phyloP scores from a whole-genome alignment of 1,140 invertebrate species.

The Drosophila tristis region DNA sequence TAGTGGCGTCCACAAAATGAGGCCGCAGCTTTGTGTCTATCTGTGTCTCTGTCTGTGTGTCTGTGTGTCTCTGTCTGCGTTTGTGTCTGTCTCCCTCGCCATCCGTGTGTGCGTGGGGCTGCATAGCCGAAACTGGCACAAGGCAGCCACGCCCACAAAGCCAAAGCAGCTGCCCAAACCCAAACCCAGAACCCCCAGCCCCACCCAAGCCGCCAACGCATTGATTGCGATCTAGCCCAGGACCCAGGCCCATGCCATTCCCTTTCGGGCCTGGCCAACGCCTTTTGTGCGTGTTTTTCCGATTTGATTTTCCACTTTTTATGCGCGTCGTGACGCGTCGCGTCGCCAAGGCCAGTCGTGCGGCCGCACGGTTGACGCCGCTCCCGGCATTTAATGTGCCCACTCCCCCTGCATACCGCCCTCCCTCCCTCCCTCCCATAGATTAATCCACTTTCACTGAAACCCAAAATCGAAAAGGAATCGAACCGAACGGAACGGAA shows the following conservation, averaged over 20 bases:
- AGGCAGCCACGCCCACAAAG: slow-evolving; percentile 65
- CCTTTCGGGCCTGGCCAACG: slow-evolving; percentile 33
- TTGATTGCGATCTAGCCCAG: slow-evolving; percentile 36
- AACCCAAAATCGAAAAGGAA: slow-evolving; percentile 23
- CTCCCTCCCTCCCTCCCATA: neutral
- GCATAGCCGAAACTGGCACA: slow-evolving; percentile 69
- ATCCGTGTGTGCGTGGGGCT: slow-evolving; percentile 35
- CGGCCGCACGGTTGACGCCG: neutral
- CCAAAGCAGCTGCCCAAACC: slow-evolving; percentile 12
- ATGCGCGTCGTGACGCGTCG: slow-evolving; percentile 59
- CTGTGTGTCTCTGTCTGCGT: slow-evolving; percentile 3
- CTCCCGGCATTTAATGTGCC: slow-evolving; percentile 35
- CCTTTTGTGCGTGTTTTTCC: slow-evolving; percentile 66
- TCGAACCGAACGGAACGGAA: neutral
- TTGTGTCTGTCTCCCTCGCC: neutral
- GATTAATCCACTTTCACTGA: slow-evolving; percentile 33
- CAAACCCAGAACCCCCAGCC: neutral
- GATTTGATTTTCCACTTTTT: slow-evolving; percentile 73
- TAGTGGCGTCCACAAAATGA: slow-evolving; percentile 55
- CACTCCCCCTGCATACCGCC: neutral
- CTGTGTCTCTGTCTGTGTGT: slow-evolving; percentile 22
- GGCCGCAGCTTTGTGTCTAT: slow-evolving; percentile 50
- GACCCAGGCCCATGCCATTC: slow-evolving; percentile 31
- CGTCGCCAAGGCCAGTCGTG: slow-evolving; percentile 53
- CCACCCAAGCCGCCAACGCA: slow-evolving; percentile 24